Conservation (phyloP, 2,888 invertebrate species). For the Autographa pulchrina region DNA sequence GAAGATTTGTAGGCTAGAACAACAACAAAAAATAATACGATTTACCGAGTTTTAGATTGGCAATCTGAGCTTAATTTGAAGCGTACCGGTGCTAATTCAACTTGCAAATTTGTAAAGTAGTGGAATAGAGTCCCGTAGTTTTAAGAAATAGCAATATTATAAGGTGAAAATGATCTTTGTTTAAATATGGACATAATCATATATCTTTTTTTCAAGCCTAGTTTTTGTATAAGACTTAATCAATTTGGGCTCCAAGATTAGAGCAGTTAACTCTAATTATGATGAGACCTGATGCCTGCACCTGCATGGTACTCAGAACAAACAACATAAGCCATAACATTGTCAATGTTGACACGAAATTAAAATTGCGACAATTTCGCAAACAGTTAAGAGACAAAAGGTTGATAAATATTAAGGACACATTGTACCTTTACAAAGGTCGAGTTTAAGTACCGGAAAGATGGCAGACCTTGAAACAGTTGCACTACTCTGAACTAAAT, state of each 20-base stretch:
- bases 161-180: too few relatives aligned
- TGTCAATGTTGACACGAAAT: neutral
- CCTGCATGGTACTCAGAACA: too few relatives aligned
- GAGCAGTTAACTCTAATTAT: too few relatives aligned
- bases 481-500: slow-evolving; percentile 4
- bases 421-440: slow-evolving; percentile 5
- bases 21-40: slow-evolving; percentile 21
- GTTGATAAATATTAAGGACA: slow-evolving; percentile 3
- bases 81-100: neutral
- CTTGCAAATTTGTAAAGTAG: neutral
- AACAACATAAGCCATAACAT: neutral
- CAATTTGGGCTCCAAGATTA: too few relatives aligned
- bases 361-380: neutral
- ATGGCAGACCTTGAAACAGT: neutral
- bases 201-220: too few relatives aligned
- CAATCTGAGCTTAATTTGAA: neutral
- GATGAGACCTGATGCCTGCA: too few relatives aligned
- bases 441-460: slow-evolving; percentile 1
- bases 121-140: neutral
- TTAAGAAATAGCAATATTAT: too few relatives aligned
- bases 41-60: neutral
- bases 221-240: too few relatives aligned
- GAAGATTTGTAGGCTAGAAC: slow-evolving; percentile 42
- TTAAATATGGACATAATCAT: too few relatives aligned
- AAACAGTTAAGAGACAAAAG: neutral